Percentiles rank a stretch among this genome's conserved stretches.
phyloP scores from a whole-genome alignment of 1,140 invertebrate genomes.

The Aphaenogaster ashmeadi region DNA sequence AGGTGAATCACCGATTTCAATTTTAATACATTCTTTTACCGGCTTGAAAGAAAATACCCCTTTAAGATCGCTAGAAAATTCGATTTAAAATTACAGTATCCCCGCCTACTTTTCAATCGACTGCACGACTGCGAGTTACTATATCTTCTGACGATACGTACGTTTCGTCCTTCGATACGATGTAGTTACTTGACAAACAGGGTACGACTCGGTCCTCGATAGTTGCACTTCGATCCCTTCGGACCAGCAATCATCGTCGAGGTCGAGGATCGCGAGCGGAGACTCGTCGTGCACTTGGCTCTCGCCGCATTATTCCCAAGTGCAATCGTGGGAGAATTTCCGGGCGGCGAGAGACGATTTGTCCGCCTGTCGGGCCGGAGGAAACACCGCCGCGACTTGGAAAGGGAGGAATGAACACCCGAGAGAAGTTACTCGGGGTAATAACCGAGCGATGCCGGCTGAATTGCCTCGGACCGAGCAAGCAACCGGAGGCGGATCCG shows the following conservation, averaged over 20 bases:
- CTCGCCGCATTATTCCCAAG: conserved; percentile 46
- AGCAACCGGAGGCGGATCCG: conserved; percentile 77
- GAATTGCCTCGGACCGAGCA: conserved; percentile 71
- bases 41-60: not conserved
- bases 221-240: conserved; percentile 41
- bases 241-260: conserved; percentile 56
- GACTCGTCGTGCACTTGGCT: conserved; percentile 21
- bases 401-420: conserved; percentile 63
- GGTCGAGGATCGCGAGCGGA: conserved; percentile 11
- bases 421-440: conserved; percentile 73
- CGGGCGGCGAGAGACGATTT: conserved; percentile 53
- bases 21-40: not conserved
- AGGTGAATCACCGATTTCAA: not conserved
- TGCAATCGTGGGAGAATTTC: conserved; percentile 57
- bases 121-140: not conserved
- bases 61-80: not conserved
- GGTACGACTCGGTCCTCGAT: conserved; percentile 14
- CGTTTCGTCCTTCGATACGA: not conserved
- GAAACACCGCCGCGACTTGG: conserved; percentile 31
- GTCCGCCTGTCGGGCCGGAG: conserved; percentile 35
- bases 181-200: conserved; percentile 51
- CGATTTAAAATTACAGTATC: conserved; percentile 11
- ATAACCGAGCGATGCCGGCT: conserved; percentile 73
- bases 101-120: not conserved
- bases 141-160: not conserved